Base-by-base conservation (phyloP, 2,113 vertebrate genomes). In the Perca schrenkii region DNA sequence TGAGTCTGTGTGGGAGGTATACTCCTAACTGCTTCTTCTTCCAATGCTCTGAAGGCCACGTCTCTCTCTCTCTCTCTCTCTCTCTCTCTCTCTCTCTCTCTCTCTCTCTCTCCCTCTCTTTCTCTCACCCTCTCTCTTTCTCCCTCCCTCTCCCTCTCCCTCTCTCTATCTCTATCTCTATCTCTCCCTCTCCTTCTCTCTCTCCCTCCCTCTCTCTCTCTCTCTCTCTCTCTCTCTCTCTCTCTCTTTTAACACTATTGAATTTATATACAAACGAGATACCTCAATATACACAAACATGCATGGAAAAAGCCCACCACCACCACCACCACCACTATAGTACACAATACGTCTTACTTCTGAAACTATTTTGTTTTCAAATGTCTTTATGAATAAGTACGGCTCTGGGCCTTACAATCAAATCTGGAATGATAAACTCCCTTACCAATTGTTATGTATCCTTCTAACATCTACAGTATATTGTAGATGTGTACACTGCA, bases 1-100 rank as follows among this genome's bases (percentile, higher is more conserved):
- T 90, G 82, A 90, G 83, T 79, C 61, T 80, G 56, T 80, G 79
- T 82, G 68, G 78, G 79, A 16, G 0, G 61, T 76, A 85, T 49
- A 46, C n/a, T 43, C 64, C 4, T 34, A 58, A 69, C 47, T 65
- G 21, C 17, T 69, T n/a, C 71, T 47, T 85, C 70, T 61, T 22
- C 67, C 74, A 43, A 43, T 63, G 53, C 21, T 64, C 50, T 61
- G 40, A 83, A 83, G 6, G 12, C 56, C 2, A 25, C 16, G 1
- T 8, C 28, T 10, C 40, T 43, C 40, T 43, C 10, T 3, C 40
- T 43, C 8, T 43, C n/a, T 66, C 17, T 2, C 22, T 65, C 11
- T 12, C 6, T 3, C n/a, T 34, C 49, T 34, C 34, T 34, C 31
- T 31, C 28, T 2, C 28, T 31, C 28, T 31, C 28, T 31, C 28